Percentiles rank a stretch among this genome's conserved stretches.
These are phyloP conservation scores for Leptosomus discolor DNA, from an alignment of 2,113 vertebrate genomes.

Conservation along the genomic window DNA sequence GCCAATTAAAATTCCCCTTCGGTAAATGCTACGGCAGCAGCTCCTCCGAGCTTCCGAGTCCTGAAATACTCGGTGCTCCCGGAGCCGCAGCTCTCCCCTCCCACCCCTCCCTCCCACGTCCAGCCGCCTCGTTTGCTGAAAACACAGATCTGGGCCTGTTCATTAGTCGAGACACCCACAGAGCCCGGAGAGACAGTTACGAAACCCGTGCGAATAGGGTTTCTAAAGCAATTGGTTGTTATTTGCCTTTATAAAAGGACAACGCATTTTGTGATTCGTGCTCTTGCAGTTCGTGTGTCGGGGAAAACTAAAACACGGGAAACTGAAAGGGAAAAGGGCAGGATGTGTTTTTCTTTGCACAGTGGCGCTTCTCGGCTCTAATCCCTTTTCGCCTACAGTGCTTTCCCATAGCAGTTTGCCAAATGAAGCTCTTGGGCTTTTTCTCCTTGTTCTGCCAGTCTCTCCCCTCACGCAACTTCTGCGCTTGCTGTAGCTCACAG, in stretches of 20 bases:
- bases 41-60: not conserved
- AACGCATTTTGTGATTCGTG: rapidly evolving
- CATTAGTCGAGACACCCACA: not conserved
- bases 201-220: not conserved
- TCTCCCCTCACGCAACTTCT: rapidly evolving
- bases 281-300: not conserved
- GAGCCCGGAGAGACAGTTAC: not conserved
- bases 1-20: not conserved
- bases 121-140: not conserved
- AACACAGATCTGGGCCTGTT: not conserved
- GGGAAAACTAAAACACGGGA: not conserved
- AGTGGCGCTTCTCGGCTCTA: not conserved
- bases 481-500: not conserved
- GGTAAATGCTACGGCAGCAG: not conserved
- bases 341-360: not conserved
- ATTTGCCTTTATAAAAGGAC: not conserved
- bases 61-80: not conserved
- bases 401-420: not conserved
- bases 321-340: not conserved
- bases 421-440: not conserved
- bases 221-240: not conserved
- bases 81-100: not conserved
- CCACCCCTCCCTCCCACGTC: constrained; percentile 12
- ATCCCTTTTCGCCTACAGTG: not conserved
- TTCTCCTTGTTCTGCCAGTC: not conserved